Conservation (phyloP, 2,888 invertebrate species). For the Tetranychus truncatus region DNA sequence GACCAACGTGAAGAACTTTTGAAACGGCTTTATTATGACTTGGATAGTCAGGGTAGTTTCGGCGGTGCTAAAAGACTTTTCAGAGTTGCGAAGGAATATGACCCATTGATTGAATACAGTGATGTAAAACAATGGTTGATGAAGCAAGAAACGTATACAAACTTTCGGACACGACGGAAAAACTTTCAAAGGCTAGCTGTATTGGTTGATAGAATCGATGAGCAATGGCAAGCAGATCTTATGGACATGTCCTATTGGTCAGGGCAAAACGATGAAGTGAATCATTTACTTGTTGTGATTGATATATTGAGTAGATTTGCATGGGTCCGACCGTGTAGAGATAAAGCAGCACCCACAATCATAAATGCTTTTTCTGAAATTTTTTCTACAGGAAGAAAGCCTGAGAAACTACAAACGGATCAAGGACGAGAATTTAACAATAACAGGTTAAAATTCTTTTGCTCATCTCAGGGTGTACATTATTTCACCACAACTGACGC, state of each 20-base stretch:
- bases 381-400: neutral
- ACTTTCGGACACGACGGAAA: neutral
- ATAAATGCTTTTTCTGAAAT: neutral
- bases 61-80: neutral
- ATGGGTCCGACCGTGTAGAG: conserved; percentile 24
- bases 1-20: neutral
- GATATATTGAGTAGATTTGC: conserved; percentile 27
- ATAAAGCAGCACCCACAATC: conserved; percentile 22
- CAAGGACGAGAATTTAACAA: conserved; percentile 25
- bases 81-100: neutral
- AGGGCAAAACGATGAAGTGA: conserved; percentile 24
- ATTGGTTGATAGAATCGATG: conserved; percentile 24
- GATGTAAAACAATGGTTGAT: neutral
- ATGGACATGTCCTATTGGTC: conserved; percentile 20
- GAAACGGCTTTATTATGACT: neutral
- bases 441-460: conserved; percentile 16
- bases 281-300: conserved; percentile 25
- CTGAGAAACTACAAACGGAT: conserved; percentile 21
- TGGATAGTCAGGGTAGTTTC: neutral
- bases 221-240: conserved; percentile 25
- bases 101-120: neutral
- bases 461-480: neutral
- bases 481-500: conserved; percentile 26
- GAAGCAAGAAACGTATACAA: neutral
- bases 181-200: neutral